phyloP scores from a whole-genome alignment of 2,888 invertebrate genomes.

The Acrobasis repandana region DNA sequence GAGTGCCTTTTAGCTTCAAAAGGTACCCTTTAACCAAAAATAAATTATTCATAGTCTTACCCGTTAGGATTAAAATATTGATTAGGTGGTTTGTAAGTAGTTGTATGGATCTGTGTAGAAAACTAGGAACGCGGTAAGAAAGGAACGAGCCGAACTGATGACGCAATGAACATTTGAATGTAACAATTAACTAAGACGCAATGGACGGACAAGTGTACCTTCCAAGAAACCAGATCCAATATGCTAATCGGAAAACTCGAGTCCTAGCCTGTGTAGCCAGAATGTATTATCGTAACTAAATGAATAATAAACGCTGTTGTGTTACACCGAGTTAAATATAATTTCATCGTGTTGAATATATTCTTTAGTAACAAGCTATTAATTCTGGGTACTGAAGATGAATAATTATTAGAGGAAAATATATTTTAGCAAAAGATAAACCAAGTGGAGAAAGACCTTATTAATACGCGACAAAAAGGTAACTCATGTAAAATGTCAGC shows the following conservation, averaged over 20 bases:
- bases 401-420: too few relatives aligned
- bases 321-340: background rate
- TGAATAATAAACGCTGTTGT: conserved; percentile 1
- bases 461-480: too few relatives aligned
- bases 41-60: too few relatives aligned
- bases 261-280: background rate
- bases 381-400: too few relatives aligned
- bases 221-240: conserved; percentile 22
- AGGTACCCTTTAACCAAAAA: too few relatives aligned
- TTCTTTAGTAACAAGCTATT: too few relatives aligned
- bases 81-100: background rate
- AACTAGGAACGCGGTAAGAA: background rate
- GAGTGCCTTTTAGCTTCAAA: too few relatives aligned
- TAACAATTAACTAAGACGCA: conserved; percentile 25
- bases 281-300: conserved; percentile 9
- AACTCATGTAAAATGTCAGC: too few relatives aligned
- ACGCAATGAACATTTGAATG: conserved; percentile 28
- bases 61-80: background rate
- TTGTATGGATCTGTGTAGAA: background rate
- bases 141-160: conserved; percentile 4
- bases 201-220: conserved; percentile 17
- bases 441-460: too few relatives aligned
- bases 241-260: conserved; percentile 20
- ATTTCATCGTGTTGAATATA: too few relatives aligned
- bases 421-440: too few relatives aligned